A percentile compares a stretch with the other conserved stretches of the same genome.
Evolutionary conservation across 1,140 invertebrate species (phyloP).

Genomic region (Heliconius nattereri): DNA sequence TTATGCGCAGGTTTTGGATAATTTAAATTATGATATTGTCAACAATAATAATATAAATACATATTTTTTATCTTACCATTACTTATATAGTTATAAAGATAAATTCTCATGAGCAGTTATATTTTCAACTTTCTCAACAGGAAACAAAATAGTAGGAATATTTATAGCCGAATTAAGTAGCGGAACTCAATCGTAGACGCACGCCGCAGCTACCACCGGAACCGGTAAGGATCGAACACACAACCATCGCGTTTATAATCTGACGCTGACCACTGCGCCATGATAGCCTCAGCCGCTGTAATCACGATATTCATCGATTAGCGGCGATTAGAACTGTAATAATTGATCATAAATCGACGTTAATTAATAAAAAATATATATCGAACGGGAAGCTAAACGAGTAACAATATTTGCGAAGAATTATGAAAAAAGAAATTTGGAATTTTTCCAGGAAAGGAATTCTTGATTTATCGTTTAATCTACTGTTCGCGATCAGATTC

Average conservation of each 20-base stretch:
- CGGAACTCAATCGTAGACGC: background rate
- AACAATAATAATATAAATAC: too few species aligned
- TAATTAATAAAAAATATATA: background rate
- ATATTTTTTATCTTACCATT: too few species aligned
- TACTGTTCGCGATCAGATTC: conserved; percentile 24
- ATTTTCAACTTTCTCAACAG: too few species aligned
- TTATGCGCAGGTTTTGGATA: too few species aligned
- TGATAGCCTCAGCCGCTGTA: background rate
- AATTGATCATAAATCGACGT: background rate
- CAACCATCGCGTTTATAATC: background rate
- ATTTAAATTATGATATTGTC: too few species aligned
- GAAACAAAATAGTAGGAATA: too few species aligned
- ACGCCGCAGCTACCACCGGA: too few species aligned
- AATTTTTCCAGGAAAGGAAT: background rate
- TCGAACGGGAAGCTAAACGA: background rate
- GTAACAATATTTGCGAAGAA: background rate
- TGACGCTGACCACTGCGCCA: background rate
- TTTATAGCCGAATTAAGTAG: background rate
- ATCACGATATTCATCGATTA: background rate
- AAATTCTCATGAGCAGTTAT: too few species aligned
- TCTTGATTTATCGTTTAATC: conserved; percentile 24
- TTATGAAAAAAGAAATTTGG: conserved; percentile 1
- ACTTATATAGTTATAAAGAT: too few species aligned
- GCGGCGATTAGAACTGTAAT: background rate
- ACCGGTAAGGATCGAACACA: background rate